Percentiles rank a stretch among this genome's conserved stretches.
These are phyloP conservation scores for Bilobella aurantiaca DNA, from an alignment of 1,140 invertebrate species.

Conservation along the genomic window DNA sequence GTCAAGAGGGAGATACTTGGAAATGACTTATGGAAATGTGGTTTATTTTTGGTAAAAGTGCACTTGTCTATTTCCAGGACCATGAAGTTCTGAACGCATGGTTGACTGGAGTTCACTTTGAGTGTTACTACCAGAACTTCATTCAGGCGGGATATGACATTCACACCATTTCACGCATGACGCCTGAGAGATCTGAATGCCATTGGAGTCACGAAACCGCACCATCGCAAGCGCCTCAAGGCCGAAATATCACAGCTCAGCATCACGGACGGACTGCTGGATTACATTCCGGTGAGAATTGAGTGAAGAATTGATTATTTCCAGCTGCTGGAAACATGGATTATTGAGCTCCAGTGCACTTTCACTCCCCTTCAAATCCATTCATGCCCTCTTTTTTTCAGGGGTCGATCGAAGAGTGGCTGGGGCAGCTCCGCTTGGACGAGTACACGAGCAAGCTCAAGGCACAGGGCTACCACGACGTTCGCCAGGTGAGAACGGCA, in stretches of 20 bases:
- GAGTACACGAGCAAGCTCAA: slow-evolving; percentile 80
- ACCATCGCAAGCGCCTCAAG: slow-evolving; percentile 90
- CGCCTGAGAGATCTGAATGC: slow-evolving; percentile 70
- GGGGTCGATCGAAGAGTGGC: slow-evolving; percentile 86
- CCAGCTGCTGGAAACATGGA: not conserved
- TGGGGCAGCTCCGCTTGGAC: slow-evolving; percentile 75
- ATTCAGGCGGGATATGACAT: slow-evolving; percentile 93
- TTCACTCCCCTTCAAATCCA: not conserved
- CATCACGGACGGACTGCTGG: slow-evolving; percentile 82
- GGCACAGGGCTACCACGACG: slow-evolving; percentile 84
- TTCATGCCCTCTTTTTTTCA: slow-evolving; percentile 36
- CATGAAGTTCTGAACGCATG: slow-evolving; percentile 70
- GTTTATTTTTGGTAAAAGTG: no score
- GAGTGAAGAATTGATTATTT: not conserved
- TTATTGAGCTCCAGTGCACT: slow-evolving; percentile 1
- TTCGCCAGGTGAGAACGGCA: slow-evolving; percentile 59
- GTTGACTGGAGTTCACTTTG: slow-evolving; percentile 88
- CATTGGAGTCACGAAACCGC: slow-evolving; percentile 91
- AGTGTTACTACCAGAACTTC: slow-evolving; percentile 90
- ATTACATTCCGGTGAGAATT: slow-evolving; percentile 73
- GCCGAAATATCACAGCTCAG: slow-evolving; percentile 90
- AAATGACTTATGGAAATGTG: no score
- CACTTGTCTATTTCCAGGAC: slow-evolving; percentile 49
- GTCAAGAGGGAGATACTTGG: no score
- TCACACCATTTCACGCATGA: slow-evolving; percentile 93